Evolutionary conservation across 2,888 invertebrate species (phyloP).

Genomic region (Aquatica leii): DNA sequence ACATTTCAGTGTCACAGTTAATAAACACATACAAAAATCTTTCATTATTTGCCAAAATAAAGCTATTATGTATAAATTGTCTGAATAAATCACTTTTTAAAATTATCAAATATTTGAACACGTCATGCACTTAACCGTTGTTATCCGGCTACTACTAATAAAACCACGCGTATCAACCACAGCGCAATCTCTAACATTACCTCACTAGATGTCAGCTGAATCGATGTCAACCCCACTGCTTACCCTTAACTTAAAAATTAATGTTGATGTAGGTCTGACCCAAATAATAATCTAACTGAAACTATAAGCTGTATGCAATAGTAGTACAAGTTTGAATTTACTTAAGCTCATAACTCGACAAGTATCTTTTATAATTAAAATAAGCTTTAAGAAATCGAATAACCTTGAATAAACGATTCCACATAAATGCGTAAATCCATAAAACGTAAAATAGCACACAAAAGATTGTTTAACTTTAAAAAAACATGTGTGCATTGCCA

Average conservation of each 20-base stretch:
- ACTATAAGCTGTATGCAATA: too few species aligned
- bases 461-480: too few species aligned
- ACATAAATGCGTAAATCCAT: not conserved
- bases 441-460: too few species aligned
- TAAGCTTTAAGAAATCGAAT: not conserved
- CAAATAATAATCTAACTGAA: conserved; percentile 18
- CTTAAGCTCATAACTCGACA: too few species aligned
- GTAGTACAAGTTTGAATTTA: too few species aligned
- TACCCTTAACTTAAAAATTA: conserved; percentile 30
- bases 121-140: conserved; percentile 33
- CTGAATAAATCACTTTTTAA: too few species aligned
- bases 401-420: too few species aligned
- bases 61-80: too few species aligned
- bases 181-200: conserved; percentile 48
- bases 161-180: conserved; percentile 42
- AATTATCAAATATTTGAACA: conserved; percentile 19
- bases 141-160: conserved; percentile 37
- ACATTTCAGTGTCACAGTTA: too few species aligned
- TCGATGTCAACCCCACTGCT: conserved; percentile 37
- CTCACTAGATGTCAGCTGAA: conserved; percentile 49
- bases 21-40: too few species aligned
- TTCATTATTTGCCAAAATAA: too few species aligned
- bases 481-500: not conserved
- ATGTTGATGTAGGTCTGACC: conserved; percentile 38
- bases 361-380: too few species aligned